phyloP scores from a whole-genome alignment of 2,888 invertebrate genomes.

The Hydrotaea diabolus region DNA sequence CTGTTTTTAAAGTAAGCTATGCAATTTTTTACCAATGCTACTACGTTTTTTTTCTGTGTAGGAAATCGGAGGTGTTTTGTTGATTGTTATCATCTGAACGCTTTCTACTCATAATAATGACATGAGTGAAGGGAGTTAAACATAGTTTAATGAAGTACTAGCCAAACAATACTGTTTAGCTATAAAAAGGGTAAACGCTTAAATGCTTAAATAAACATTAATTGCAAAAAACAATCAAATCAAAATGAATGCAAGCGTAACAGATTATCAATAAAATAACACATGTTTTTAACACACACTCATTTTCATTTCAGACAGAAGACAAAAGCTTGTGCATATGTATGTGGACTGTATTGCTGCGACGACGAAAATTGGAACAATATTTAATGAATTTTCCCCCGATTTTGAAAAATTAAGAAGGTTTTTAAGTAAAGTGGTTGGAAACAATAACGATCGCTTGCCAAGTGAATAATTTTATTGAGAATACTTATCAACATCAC shows the following conservation, averaged over 20 bases:
- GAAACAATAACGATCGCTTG: not conserved
- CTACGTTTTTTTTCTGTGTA: too few species aligned
- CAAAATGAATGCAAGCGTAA: not conserved
- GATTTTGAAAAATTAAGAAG: not conserved
- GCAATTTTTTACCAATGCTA: too few species aligned
- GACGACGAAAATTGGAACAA: not conserved
- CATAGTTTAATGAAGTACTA: too few species aligned
- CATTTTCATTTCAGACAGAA: not conserved
- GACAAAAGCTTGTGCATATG: not conserved
- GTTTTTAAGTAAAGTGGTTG: not conserved
- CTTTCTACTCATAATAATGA: too few species aligned
- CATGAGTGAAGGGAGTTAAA: too few species aligned
- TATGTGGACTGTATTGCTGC: not conserved
- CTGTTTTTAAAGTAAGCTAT: too few species aligned
- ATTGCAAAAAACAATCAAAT: not conserved
- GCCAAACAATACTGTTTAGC: too few species aligned
- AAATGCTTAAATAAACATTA: not conserved
- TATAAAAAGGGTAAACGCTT: not conserved
- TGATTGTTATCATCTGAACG: constrained; percentile 47
- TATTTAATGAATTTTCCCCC: not conserved
- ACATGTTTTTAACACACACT: not conserved
- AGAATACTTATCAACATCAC: not conserved
- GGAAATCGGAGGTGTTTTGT: constrained; percentile 44
- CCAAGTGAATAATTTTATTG: not conserved
- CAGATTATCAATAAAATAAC: not conserved